Evolutionary conservation across 2,797 vertebrate genomes (phyloP), one percentile per base, ranked within the genome.

Genomic region (Phaenicophaeus curvirostris): DNA sequence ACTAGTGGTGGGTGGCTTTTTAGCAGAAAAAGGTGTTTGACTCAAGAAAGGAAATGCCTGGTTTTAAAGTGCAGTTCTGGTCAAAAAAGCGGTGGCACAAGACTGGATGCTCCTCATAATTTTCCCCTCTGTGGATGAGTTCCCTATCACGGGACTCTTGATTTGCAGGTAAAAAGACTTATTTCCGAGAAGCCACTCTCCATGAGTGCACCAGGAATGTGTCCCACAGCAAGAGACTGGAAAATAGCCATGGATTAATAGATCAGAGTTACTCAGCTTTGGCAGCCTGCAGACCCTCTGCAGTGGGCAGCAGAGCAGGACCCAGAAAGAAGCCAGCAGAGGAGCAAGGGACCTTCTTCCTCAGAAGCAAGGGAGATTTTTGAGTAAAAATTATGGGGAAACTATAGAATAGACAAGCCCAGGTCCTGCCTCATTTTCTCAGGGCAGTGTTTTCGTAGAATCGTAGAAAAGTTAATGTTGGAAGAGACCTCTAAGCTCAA

Each of bases 141-240:
- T 48, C 39, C 0, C 0, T 51, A 9, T 7, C 44, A 17, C 0
- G 0, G 13, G 28, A 16, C 11, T 30, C 54, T 28, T 3, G 8
- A 11, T 30, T 24, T 41, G 44, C 65, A 72, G 88, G 41, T 21
- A 3, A 50, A 53, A 35, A 59, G 57, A 30, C 57, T 35, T 74
- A 44, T 5, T 50, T 71, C 61, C 0, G 10, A 37, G 62, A 62
- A 84, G 17, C 9, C 11, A 5, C 9, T 8, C 48, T n/a, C 78
- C 46, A 5, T 1, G 2, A 54, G 30, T 3, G 27, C 61, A 27
- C 20, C 53, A 57, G 87, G 37, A 94, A 8, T 6, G 12, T 9
- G 59, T 37, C 31, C 55, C 50, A 8, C 63, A 31, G 59, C 27
- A 15, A 67, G 50, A 63, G 19, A 12, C 28, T 57, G 74, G 27